Conservation (phyloP, 2,888 invertebrate species). For the Drosophila parthenogenetica region DNA sequence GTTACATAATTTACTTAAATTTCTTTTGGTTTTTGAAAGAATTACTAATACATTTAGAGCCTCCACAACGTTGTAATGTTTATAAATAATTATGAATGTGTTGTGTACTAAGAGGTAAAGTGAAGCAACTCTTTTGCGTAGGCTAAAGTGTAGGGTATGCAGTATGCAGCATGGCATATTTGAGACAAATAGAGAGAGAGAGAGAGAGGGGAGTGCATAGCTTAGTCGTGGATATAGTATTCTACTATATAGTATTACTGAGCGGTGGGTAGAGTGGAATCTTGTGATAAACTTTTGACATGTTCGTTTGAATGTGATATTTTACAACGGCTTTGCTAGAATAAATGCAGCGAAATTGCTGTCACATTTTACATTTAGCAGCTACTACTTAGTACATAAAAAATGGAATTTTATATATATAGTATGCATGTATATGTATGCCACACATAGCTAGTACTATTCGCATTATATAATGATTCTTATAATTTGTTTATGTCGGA, state of each 20-base stretch:
- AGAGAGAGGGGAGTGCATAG: too few relatives aligned
- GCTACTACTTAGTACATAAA: slow-evolving; percentile 17
- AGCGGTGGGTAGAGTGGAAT: slow-evolving; percentile 19
- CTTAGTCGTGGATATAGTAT: slow-evolving; percentile 7
- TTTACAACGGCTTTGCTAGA: slow-evolving; percentile 10
- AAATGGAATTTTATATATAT: slow-evolving; percentile 25
- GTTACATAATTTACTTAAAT: slow-evolving; percentile 9
- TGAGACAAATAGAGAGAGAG: not conserved
- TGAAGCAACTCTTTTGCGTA: not conserved
- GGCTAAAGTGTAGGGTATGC: not conserved
- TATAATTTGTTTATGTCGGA: slow-evolving; percentile 1
- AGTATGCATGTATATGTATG: not conserved
- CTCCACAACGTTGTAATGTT: slow-evolving; percentile 9
- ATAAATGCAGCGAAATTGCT: slow-evolving; percentile 15
- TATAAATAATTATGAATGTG: slow-evolving; percentile 1
- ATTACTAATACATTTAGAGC: slow-evolving; percentile 16
- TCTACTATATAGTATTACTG: slow-evolving; percentile 2
- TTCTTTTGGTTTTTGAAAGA: not conserved
- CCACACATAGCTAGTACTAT: slow-evolving; percentile 5
- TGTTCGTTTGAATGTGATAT: slow-evolving; percentile 17
- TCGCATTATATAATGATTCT: slow-evolving; percentile 1
- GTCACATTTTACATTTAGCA: slow-evolving; percentile 13
- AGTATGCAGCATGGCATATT: not conserved
- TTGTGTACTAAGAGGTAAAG: not conserved
- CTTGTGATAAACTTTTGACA: slow-evolving; percentile 30